These are phyloP conservation scores for rat (Rattus norvegicus) DNA, from an alignment of 2,113 vertebrate genomes.

Conservation along the genomic window DNA sequence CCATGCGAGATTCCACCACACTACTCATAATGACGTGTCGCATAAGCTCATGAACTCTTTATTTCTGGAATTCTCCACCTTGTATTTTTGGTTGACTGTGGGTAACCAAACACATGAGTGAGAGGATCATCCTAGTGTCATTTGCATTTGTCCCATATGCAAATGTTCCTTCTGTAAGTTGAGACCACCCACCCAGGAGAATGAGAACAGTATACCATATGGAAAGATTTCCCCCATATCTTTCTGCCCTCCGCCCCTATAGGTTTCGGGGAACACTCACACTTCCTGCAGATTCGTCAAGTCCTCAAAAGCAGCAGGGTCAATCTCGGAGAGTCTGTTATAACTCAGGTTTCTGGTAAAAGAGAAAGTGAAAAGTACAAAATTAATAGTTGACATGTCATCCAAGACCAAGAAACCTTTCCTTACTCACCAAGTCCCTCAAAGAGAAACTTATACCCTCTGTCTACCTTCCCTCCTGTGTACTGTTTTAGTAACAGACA, in stretches of 20 bases:
- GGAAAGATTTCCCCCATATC: neutral
- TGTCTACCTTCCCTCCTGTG: neutral
- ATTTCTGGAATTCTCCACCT: neutral
- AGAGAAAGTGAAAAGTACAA: slow-evolving; percentile 27
- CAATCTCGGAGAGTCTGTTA: slow-evolving; percentile 93
- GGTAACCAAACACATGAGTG: neutral
- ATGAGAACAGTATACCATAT: rapidly evolving
- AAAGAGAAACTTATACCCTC: neutral
- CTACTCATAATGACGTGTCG: neutral
- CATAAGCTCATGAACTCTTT: neutral
- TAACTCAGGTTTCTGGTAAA: slow-evolving; percentile 94
- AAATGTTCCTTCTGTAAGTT: neutral
- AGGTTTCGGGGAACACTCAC: slow-evolving; percentile 89
- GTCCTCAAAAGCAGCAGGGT: slow-evolving; percentile 89
- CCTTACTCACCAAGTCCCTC: neutral
- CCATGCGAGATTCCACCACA: neutral
- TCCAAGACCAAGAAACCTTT: slow-evolving; percentile 20
- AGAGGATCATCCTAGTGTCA: neutral
- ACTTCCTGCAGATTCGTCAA: slow-evolving; percentile 93
- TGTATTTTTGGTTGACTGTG: neutral
- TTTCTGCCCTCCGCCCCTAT: slow-evolving; percentile 22
- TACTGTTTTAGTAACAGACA: neutral
- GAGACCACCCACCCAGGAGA: neutral
- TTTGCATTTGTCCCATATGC: neutral
- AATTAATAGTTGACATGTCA: neutral